phyloP scores from a whole-genome alignment of 2,797 vertebrate species.

The Acrocephalus scirpaceus region DNA sequence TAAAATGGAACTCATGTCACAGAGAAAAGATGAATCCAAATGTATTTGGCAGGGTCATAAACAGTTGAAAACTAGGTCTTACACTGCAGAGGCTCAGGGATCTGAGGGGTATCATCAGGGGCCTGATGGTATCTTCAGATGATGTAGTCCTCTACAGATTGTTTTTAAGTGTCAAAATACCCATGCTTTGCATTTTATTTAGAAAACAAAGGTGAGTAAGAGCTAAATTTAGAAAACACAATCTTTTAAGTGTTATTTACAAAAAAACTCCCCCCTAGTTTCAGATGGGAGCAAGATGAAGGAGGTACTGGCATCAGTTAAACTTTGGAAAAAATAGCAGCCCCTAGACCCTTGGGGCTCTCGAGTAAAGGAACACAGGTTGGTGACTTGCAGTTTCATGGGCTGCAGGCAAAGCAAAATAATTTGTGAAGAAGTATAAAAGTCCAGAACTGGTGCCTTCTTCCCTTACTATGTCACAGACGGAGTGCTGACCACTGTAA shows the following conservation, averaged over 20 bases:
- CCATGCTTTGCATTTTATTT: neutral
- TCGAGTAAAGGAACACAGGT: neutral
- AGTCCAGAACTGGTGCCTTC: neutral
- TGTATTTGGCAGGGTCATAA: neutral
- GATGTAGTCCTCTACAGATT: neutral
- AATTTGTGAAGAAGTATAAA: neutral
- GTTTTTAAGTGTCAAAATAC: neutral
- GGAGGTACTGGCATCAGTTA: neutral
- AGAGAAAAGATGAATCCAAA: neutral
- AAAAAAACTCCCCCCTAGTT: neutral
- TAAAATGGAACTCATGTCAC: neutral
- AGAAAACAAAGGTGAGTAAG: neutral
- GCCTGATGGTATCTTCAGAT: neutral
- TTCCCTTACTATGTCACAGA: neutral
- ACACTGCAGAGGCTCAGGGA: neutral
- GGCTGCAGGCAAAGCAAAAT: neutral
- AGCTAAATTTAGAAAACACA: neutral
- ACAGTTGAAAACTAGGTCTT: neutral
- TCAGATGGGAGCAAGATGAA: neutral
- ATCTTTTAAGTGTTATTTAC: neutral
- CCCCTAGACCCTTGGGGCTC: neutral
- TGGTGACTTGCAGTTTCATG: neutral
- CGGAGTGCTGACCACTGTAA: neutral
- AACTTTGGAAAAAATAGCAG: neutral
- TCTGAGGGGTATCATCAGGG: no score